Base-by-base conservation (phyloP, 1,140 invertebrate species). In the Lordiphosa clarofinis region DNA sequence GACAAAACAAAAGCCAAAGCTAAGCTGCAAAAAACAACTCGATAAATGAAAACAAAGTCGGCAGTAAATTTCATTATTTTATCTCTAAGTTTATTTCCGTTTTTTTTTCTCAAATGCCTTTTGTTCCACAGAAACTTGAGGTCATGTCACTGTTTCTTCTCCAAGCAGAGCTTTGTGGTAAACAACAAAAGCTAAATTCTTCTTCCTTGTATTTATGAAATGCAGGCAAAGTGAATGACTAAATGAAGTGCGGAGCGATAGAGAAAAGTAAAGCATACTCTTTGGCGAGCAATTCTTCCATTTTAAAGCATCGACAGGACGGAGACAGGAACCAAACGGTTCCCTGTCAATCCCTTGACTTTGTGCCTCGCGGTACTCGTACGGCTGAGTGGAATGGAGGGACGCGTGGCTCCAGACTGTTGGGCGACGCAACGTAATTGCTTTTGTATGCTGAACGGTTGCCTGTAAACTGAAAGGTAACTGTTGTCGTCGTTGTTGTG, bases 401-500 rank as follows among this genome's bases (percentile, higher is more conserved):
- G 21, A 6, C 21, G 4, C 4, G 21, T 9, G 15, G 24, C 28
- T 13, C 24, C 43, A 46, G 43, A 46, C 43, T 10, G 3, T 46
- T 31, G 43, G 6, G 43, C 13, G 43, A 46, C 24, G 43, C 43
- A 4, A 31, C 31, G 63, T 73, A 73, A 73, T 73, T 73, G 70
- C 70, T 73, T 73, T 73, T 73, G 54, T 73, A 58, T 67, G 70
- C 70, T 48, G 56, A 67, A 53, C 61, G 48, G 24, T 46, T 46
- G 43, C 19, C 43, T 46, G 28, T 13, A 46, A 46, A 46, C 24
- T 46, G 43, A 24, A 33, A 12, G 43, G 43, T 19, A 9, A 35
- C 44, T 54, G 49, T 55, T 61, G 49, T 31, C 28, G 28, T 31
- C 28, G 28, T 54, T 46, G 36, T 33, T 46, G 43, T 33, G 24